A percentile compares a stretch with the other conserved stretches of the same genome.
phyloP scores from a whole-genome alignment of 1,140 invertebrate genomes.

The Capitella teleta region DNA sequence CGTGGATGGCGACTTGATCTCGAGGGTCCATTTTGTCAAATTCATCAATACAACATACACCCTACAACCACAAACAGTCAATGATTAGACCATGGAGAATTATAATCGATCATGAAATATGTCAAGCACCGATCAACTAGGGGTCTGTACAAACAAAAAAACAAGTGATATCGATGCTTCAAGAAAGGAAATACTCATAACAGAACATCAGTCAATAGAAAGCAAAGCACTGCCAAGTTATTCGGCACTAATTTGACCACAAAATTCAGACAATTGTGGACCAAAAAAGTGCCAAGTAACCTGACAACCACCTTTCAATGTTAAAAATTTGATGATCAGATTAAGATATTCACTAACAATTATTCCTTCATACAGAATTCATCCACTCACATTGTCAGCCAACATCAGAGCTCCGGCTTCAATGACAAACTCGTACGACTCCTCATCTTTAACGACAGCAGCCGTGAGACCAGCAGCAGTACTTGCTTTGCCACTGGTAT shows the following conservation, averaged over 20 bases:
- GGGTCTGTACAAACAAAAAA: too few relatives aligned
- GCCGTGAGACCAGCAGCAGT: conserved; percentile 95
- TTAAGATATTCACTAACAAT: too few relatives aligned
- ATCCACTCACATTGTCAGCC: conserved; percentile 67
- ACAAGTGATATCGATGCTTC: too few relatives aligned
- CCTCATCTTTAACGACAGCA: conserved; percentile 93
- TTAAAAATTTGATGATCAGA: too few relatives aligned
- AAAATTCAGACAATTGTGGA: conserved; percentile 4
- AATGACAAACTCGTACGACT: conserved; percentile 96
- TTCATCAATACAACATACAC: conserved; percentile 98
- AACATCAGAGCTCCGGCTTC: conserved; percentile 99
- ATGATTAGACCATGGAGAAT: too few relatives aligned
- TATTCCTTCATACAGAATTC: background rate
- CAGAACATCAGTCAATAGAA: too few relatives aligned
- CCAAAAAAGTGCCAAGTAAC: conserved; percentile 7
- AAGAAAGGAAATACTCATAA: too few relatives aligned
- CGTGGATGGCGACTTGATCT: conserved; percentile 98
- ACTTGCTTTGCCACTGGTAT: conserved; percentile 97
- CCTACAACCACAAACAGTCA: conserved; percentile 45
- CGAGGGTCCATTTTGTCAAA: conserved; percentile 98
- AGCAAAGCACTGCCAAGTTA: too few relatives aligned
- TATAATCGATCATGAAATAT: too few relatives aligned
- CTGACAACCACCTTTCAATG: background rate
- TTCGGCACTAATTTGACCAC: conserved; percentile 4
- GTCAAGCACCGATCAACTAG: too few relatives aligned